Base-by-base conservation (phyloP, 2,888 invertebrate species). In the Vesta saturnalis region DNA sequence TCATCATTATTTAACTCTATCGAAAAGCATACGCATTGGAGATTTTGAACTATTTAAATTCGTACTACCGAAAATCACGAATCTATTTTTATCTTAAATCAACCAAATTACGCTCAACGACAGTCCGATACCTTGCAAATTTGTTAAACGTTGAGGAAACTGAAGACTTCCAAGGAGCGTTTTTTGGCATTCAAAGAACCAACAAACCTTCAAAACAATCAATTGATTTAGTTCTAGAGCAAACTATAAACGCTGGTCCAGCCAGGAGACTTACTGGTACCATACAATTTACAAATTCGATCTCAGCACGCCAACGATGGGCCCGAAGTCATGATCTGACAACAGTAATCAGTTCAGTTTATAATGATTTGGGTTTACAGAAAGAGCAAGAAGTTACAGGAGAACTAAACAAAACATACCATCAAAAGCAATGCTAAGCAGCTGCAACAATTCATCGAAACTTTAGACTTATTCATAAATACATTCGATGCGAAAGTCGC, bases 221-320 rank as follows among this genome's bases (percentile, higher is more conserved):
- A 1, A 73, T 80, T 66, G 81, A 81, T 69, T 63, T 81, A 3
- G 74, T 74, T 21, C 60, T 81, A 12, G 80, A 81, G 63, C 79
- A 80, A 71, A 81, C 80, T 0, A 77, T 81, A 4, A 81, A 80
- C 65, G 77, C 75, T 22, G 74, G 79, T 68, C 79, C 79, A 60
- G 78, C 74, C 10, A 73, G 67, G 39, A 71, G 62, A 58, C 63
- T 79, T 2, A 72, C 73, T 6, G 77, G 77, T n/a, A 77, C 35
- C 76, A 76, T 67, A 73, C 68, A 52, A 35, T 77, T n/a, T 56
- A n/a, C n/a, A n/a, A n/a, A n/a, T n/a, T n/a, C n/a, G n/a, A n/a
- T n/a, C n/a, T n/a, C n/a, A n/a, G n/a, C n/a, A n/a, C n/a, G n/a
- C n/a, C n/a, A n/a, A n/a, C n/a, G n/a, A n/a, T n/a, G n/a, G n/a